These are phyloP conservation scores for Neoarius graeffei DNA, from an alignment of 2,113 vertebrate species.

Conservation along the genomic window DNA sequence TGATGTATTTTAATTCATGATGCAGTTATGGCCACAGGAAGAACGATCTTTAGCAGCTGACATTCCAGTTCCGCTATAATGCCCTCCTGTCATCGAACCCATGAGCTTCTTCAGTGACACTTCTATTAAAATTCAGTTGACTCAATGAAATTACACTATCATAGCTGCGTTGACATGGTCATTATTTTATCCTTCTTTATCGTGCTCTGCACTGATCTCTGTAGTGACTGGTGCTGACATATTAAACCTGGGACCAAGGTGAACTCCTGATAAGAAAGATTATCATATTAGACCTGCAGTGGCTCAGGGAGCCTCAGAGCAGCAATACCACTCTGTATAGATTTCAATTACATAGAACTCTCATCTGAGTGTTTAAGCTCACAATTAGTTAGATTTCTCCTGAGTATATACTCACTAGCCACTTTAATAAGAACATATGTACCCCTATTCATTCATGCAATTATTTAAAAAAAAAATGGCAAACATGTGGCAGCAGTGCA, in stretches of 20 bases:
- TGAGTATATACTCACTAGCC: not conserved
- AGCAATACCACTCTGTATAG: constrained; percentile 9
- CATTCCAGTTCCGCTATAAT: not conserved
- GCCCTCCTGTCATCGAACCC: constrained; percentile 25
- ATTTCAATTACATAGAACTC: constrained; percentile 29
- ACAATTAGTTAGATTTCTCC: constrained; percentile 12
- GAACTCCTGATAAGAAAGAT: constrained; percentile 43
- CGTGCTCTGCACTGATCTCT: constrained; percentile 35
- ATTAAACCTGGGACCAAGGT: constrained; percentile 40
- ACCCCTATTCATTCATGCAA: not conserved
- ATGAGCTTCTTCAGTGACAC: constrained; percentile 27
- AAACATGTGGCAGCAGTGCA: not conserved
- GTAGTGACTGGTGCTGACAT: constrained; percentile 24
- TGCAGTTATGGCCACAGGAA: not conserved
- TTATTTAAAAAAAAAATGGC: not conserved
- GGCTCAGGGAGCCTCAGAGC: constrained; percentile 22
- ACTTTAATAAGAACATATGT: not conserved
- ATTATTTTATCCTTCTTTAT: constrained; percentile 46
- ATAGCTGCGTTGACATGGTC: constrained; percentile 10
- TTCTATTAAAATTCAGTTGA: constrained; percentile 47
- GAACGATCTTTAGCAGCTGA: not conserved
- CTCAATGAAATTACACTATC: constrained; percentile 39
- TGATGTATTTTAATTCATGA: not conserved
- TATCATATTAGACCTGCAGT: constrained; percentile 43
- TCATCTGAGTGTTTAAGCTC: constrained; percentile 29